Percentiles rank a stretch among this genome's conserved stretches.
Evolutionary conservation across 1,140 invertebrate genomes (phyloP).

Genomic region (Tetragnatha versicolor): DNA sequence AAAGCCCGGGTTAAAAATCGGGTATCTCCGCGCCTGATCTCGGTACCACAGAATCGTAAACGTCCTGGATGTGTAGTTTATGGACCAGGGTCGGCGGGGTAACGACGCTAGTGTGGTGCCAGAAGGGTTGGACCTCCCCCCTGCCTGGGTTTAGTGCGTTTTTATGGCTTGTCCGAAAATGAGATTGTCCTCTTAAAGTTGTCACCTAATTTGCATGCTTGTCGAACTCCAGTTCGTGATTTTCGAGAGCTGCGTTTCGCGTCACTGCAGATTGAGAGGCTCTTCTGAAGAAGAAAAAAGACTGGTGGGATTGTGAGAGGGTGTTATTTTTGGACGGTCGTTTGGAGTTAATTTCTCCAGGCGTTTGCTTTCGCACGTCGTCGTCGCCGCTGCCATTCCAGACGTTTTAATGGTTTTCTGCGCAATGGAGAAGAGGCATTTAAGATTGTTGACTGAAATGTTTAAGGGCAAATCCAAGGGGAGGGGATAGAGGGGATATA

Average conservation of each 20-base stretch:
- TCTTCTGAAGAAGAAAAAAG: too few species aligned
- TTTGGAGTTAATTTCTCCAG: too few species aligned
- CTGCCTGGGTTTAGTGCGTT: conserved; percentile 11
- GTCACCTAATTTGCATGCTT: conserved; percentile 51
- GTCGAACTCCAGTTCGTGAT: conserved; percentile 19
- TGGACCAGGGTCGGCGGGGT: conserved; percentile 25
- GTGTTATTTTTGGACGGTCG: neutral
- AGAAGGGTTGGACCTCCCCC: conserved; percentile 30
- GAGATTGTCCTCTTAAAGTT: conserved; percentile 52
- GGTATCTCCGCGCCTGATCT: neutral
- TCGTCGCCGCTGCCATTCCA: too few species aligned
- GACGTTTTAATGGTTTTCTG: too few species aligned
- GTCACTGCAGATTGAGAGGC: neutral
- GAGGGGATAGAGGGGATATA: too few species aligned
- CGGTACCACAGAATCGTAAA: conserved; percentile 43
- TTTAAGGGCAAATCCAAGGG: too few species aligned
- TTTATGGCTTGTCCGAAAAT: conserved; percentile 52
- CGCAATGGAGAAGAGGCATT: too few species aligned
- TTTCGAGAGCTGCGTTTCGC: neutral
- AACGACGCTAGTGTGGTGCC: conserved; percentile 12
- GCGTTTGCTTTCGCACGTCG: too few species aligned
- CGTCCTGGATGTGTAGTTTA: conserved; percentile 46
- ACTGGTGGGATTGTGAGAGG: neutral
- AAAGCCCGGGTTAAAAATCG: neutral
- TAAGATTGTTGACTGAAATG: too few species aligned